phyloP scores from a whole-genome alignment of 2,888 invertebrate species.

The Ichneumoninae sp. region DNA sequence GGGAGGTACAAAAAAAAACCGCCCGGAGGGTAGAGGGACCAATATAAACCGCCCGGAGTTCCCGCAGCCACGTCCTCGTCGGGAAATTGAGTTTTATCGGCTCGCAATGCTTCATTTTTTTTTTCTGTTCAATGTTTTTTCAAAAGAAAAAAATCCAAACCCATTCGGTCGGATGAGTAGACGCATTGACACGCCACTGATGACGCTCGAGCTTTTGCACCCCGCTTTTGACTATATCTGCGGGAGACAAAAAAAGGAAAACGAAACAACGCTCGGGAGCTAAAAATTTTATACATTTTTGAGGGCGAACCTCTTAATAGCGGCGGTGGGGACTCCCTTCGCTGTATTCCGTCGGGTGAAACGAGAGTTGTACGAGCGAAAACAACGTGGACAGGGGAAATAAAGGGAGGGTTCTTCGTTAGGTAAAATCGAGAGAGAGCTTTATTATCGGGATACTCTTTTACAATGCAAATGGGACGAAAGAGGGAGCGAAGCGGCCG shows the following conservation, averaged over 20 bases:
- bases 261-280: background rate
- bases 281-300: slow-evolving; percentile 31
- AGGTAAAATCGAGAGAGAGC: slow-evolving; percentile 67
- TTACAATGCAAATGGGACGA: slow-evolving; percentile 71
- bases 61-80: slow-evolving; percentile 33
- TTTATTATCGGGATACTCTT: slow-evolving; percentile 70
- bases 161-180: background rate
- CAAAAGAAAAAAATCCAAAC: slow-evolving; percentile 6
- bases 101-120: slow-evolving; percentile 7
- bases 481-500: slow-evolving; percentile 49
- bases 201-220: background rate
- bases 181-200: background rate
- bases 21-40: slow-evolving; percentile 2
- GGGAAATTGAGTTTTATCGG: slow-evolving; percentile 64
- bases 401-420: slow-evolving; percentile 62
- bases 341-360: slow-evolving; percentile 12
- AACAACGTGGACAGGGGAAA: slow-evolving; percentile 14
- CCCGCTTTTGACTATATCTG: background rate
- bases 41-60: slow-evolving; percentile 26
- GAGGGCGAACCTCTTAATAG: slow-evolving; percentile 24
- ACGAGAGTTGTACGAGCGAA: slow-evolving; percentile 37
- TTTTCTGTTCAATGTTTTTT: background rate
- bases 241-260: background rate
- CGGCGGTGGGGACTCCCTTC: slow-evolving; percentile 14
- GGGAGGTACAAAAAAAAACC: slow-evolving; percentile 19